Conservation (phyloP, 1,140 invertebrate species). For the Oscheius sp. region DNA sequence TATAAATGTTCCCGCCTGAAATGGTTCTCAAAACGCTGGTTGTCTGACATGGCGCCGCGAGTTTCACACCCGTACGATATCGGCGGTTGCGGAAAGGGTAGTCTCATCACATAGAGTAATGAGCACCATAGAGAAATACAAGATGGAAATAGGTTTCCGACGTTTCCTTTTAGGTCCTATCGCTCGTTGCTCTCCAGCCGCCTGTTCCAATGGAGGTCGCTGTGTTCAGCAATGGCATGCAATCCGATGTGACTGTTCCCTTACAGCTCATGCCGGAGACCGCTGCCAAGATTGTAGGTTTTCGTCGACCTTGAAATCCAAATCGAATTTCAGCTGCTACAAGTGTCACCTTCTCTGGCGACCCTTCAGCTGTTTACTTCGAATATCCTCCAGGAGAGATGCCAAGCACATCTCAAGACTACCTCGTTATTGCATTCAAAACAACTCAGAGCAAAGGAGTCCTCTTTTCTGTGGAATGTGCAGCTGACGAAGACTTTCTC, state of each 20-base stretch:
- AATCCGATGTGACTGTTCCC: conserved; percentile 50
- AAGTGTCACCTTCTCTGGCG: conserved; percentile 40
- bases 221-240: conserved; percentile 52
- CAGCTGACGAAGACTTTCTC: conserved; percentile 53
- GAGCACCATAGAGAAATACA: no score
- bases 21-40: no score
- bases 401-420: conserved; percentile 37
- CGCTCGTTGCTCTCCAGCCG: conserved; percentile 40
- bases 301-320: no score
- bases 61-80: no score
- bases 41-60: no score
- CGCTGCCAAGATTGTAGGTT: conserved; percentile 47
- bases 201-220: conserved; percentile 48
- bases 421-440: conserved; percentile 46
- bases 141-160: no score
- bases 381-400: conserved; percentile 39
- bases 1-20: no score
- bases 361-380: conserved; percentile 45
- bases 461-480: conserved; percentile 49
- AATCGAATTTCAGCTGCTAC: conserved; percentile 38
- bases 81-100: no score
- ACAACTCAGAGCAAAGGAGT: conserved; percentile 47
- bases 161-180: conserved; percentile 46
- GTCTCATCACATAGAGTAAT: no score
- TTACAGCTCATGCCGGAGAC: conserved; percentile 46